Base-by-base conservation (phyloP, 1,140 invertebrate species). In the Drosophila burlai region DNA sequence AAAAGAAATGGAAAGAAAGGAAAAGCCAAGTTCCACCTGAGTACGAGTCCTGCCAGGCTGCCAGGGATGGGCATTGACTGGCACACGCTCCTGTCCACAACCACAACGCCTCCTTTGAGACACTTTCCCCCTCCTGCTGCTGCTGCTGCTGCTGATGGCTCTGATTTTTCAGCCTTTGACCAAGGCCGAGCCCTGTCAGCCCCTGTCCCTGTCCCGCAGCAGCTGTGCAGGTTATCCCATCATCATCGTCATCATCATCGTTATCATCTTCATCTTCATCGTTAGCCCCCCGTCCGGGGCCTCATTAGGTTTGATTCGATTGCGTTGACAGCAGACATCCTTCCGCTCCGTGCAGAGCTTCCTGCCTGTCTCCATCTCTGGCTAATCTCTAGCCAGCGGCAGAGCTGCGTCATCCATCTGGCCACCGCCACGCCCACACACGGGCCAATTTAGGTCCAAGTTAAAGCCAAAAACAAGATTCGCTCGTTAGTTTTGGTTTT, bases 281-380 rank as follows among this genome's bases (percentile, higher is more conserved):
- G 31, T 73, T 49, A 68, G 40, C 24, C 15, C 15, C 34, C 62
- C 61, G 65, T 71, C 49, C 66, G 66, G 66, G 40, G 40, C 47
- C 45, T 71, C 61, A 76, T 58, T 76, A 52, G 61, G 50, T 76
- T 76, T 76, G 61, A 76, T 76, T 76, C 62, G 74, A 76, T 76
- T 76, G 74, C 54, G 74, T 66, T 76, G 72, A 59, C 38, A 58
- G 45, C 52, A 58, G 34, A 58, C 71, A 59, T 57, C 73, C 61
- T 71, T 69, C 65, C 67, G 65, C 31, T 69, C 13, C 7, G 16
- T 43, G n/a, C 46, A 36, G 31, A 29, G 64, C 47, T 71, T 71
- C 67, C 67, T 68, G 64, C 21, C 16, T 49, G 18, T n/a, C 26
- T 49, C 18, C 43, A 11, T 31, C 26, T 15, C 21, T 16, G 18